A percentile compares a stretch with the other conserved stretches of the same genome.
Conservation (phyloP, 2,797 vertebrate species). For the Sebastes nivosus region DNA sequence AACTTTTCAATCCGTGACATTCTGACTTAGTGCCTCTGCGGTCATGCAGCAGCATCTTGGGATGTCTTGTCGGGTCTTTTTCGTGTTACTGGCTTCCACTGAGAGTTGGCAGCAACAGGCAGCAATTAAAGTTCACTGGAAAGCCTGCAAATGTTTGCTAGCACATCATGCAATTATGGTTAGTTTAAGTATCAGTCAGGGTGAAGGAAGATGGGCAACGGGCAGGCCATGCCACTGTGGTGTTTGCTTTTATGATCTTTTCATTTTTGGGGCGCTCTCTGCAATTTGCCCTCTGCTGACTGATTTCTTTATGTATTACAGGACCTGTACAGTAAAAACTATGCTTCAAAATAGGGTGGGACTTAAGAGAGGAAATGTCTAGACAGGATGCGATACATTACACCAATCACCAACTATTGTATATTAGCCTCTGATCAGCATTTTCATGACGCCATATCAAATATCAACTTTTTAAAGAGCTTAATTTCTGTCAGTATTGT, state of each 20-base stretch:
- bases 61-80: constrained; percentile 52
- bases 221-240: constrained; percentile 40
- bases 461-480: background rate
- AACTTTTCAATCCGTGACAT: constrained; percentile 45
- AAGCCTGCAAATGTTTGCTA: constrained; percentile 69
- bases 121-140: constrained; percentile 70
- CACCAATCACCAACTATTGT: background rate
- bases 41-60: constrained; percentile 50
- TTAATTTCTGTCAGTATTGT: background rate
- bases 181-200: constrained; percentile 69
- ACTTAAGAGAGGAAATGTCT: constrained; percentile 22
- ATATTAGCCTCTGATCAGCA: background rate
- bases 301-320: constrained; percentile 16
- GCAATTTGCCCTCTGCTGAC: constrained; percentile 15
- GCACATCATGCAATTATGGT: constrained; percentile 80
- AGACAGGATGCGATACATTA: constrained; percentile 17
- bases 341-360: background rate
- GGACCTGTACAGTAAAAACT: constrained; percentile 1
- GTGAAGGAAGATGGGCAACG: constrained; percentile 52
- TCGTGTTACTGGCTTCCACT: constrained; percentile 67
- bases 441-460: background rate
- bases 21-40: constrained; percentile 51
- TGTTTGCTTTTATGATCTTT: constrained; percentile 43
- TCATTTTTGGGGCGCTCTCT: constrained; percentile 26
- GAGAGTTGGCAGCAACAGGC: constrained; percentile 69